A percentile compares a stretch with the other conserved stretches of the same genome.
Evolutionary conservation across 2,888 invertebrate genomes (phyloP).

Genomic region (Trachelus tabidus): DNA sequence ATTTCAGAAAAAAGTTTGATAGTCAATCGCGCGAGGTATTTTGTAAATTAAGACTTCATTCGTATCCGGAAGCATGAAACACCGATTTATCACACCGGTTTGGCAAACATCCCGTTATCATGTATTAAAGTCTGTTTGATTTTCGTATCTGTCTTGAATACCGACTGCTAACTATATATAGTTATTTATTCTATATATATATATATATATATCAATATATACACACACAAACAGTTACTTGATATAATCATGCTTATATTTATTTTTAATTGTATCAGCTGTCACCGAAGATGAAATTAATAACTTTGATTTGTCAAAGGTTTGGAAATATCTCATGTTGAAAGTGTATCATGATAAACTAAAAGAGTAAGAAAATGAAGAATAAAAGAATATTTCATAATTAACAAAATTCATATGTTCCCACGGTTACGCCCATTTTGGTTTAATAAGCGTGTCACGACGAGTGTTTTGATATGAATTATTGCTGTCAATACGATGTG

Average conservation of each 20-base stretch:
- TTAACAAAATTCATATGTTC: background rate
- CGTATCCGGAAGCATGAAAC: background rate
- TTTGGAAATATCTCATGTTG: background rate
- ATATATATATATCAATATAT: too few species aligned
- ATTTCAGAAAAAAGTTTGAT: background rate
- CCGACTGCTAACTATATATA: background rate
- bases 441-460: background rate
- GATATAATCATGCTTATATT: background rate
- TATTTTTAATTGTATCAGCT: background rate
- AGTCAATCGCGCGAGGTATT: background rate
- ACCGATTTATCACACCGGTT: background rate
- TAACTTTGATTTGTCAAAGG: background rate
- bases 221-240: background rate
- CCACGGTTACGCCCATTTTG: background rate
- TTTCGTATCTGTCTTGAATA: background rate
- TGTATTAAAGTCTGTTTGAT: background rate
- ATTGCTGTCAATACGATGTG: background rate
- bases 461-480: background rate
- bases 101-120: background rate
- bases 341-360: background rate
- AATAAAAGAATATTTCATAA: background rate
- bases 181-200: too few species aligned
- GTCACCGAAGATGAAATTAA: background rate
- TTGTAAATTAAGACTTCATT: background rate
- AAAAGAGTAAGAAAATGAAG: too few species aligned